Evolutionary conservation across 2,888 invertebrate genomes (phyloP).

Genomic region (Aquatica leii): DNA sequence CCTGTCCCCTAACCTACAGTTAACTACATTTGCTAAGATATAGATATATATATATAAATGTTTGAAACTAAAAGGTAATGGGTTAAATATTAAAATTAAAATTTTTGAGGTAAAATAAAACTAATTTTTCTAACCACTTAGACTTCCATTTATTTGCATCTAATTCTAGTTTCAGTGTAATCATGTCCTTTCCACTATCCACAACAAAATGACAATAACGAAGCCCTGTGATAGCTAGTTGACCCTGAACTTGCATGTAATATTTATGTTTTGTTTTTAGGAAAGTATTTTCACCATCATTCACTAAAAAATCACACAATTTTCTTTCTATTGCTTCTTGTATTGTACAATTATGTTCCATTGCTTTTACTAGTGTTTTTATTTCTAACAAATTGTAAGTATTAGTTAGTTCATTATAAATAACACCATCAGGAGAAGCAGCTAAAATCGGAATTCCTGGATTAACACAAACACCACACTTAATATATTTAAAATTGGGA

Average conservation of each 20-base stretch:
- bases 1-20: no score
- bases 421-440: neutral
- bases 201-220: neutral
- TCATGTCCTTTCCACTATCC: neutral
- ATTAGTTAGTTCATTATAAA: conserved; percentile 5
- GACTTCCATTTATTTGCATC: neutral
- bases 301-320: conserved; percentile 3
- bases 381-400: conserved; percentile 1
- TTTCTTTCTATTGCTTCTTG: conserved; percentile 1
- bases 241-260: no score
- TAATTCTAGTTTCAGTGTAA: conserved; percentile 1
- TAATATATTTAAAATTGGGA: conserved; percentile 1
- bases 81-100: no score
- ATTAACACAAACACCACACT: no score
- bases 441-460: neutral
- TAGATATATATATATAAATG: no score
- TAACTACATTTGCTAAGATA: no score
- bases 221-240: neutral
- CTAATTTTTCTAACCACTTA: no score
- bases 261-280: conserved; percentile 1
- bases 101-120: no score
- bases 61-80: no score
- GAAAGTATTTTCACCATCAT: conserved; percentile 4
- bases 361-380: no score
- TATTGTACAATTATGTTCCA: conserved; percentile 5